Evolutionary conservation across 2,797 vertebrate species (phyloP).

Genomic region (Chelmon rostratus): DNA sequence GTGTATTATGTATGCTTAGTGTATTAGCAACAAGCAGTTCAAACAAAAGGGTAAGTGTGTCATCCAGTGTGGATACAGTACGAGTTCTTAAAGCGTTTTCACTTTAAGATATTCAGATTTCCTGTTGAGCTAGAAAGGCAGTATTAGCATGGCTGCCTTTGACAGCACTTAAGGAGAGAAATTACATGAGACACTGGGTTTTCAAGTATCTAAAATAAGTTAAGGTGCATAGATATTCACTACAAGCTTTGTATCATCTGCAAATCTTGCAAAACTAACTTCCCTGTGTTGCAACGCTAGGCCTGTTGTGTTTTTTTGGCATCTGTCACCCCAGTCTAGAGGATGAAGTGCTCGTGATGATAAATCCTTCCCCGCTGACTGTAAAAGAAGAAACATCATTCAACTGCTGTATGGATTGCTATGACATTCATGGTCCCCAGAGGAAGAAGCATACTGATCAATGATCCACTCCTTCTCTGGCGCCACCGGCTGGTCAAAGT

Average conservation of each 20-base stretch:
- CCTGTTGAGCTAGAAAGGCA: slow-evolving; percentile 31
- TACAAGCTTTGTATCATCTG: slow-evolving; percentile 51
- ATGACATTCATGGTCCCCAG: too few relatives aligned
- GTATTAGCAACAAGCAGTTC: slow-evolving; percentile 33
- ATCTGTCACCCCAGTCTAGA: too few relatives aligned
- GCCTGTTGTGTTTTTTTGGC: too few relatives aligned
- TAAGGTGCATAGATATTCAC: slow-evolving; percentile 15
- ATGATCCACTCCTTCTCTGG: too few relatives aligned
- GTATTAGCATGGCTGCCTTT: slow-evolving; percentile 17
- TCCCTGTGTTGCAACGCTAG: too few relatives aligned
- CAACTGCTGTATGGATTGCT: too few relatives aligned
- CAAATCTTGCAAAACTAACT: too few relatives aligned
- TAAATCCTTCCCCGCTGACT: too few relatives aligned
- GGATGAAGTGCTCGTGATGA: too few relatives aligned
- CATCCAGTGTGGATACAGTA: slow-evolving; percentile 15
- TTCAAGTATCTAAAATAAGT: slow-evolving; percentile 1
- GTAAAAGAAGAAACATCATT: too few relatives aligned
- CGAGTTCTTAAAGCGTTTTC: background rate
- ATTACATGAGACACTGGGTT: background rate
- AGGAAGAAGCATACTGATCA: too few relatives aligned
- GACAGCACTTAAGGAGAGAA: slow-evolving; percentile 11
- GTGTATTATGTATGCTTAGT: background rate
- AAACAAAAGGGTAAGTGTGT: slow-evolving; percentile 23
- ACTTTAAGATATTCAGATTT: slow-evolving; percentile 22
- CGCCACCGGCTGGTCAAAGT: too few relatives aligned